Evolutionary conservation across 2,888 invertebrate species (phyloP).

Genomic region (Heliothis peltigera): DNA sequence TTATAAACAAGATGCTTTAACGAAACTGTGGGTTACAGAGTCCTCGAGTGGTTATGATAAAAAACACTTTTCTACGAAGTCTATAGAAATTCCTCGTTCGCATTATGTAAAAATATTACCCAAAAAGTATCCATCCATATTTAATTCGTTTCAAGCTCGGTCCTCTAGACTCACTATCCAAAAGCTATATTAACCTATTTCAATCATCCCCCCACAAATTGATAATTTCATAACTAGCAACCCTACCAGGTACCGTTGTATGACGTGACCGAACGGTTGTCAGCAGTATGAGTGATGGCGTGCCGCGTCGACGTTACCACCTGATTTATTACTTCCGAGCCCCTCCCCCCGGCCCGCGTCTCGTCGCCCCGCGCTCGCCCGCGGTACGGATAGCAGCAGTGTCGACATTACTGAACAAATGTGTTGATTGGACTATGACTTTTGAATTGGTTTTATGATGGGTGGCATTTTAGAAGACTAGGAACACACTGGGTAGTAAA

Average conservation of each 20-base stretch:
- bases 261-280: conserved; percentile 82
- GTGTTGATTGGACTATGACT: conserved; percentile 13
- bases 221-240: conserved; percentile 28
- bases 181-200: background rate
- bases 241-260: conserved; percentile 72
- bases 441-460: conserved; percentile 19
- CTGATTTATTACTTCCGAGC: conserved; percentile 89
- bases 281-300: conserved; percentile 87
- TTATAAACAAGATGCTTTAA: no score
- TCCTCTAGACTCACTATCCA: no score
- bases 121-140: no score
- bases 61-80: no score
- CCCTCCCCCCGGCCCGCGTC: conserved; percentile 56
- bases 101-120: no score
- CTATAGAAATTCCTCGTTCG: no score
- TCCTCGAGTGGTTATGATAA: no score
- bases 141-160: no score
- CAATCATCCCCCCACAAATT: background rate
- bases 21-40: no score
- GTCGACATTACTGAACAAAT: conserved; percentile 35
- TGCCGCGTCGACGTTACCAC: conserved; percentile 87
- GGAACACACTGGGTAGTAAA: background rate
- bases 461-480: background rate
- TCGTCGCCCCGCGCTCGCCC: conserved; percentile 38
- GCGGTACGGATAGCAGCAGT: conserved; percentile 67